A percentile compares a stretch with the other conserved stretches of the same genome.
Conservation (phyloP, 1,140 invertebrate species). For the Piezodorus guildinii region DNA sequence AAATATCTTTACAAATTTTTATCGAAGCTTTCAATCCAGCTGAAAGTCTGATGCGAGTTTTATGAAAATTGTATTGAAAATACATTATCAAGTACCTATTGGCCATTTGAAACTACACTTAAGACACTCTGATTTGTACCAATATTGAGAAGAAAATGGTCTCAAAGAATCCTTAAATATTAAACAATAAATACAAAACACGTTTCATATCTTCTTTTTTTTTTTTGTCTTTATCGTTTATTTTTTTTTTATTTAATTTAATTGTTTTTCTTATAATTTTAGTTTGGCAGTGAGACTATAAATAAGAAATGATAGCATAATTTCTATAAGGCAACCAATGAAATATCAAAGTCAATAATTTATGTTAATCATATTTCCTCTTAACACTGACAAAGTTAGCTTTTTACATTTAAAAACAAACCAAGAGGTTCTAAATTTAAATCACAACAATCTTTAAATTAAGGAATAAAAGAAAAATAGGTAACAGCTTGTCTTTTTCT, state of each 20-base stretch:
- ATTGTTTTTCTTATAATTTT: not conserved
- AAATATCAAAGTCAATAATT: slow-evolving; percentile 12
- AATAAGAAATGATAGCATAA: not conserved
- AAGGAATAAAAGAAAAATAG: not conserved
- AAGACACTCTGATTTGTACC: slow-evolving; percentile 22
- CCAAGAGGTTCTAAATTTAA: not conserved
- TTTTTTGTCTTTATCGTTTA: not conserved
- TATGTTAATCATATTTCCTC: not conserved
- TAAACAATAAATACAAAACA: slow-evolving; percentile 5
- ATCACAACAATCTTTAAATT: not conserved
- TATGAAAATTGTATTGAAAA: slow-evolving; percentile 14
- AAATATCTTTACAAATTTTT: slow-evolving; percentile 1
- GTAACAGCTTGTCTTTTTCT: not conserved
- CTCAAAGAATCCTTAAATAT: not conserved
- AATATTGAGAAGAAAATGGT: slow-evolving; percentile 14
- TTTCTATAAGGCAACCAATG: not conserved
- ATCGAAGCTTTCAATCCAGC: not conserved
- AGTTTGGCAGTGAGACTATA: slow-evolving; percentile 14
- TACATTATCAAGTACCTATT: slow-evolving; percentile 14
- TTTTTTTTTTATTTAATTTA: not conserved
- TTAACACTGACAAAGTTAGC: not conserved
- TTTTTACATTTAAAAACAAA: not conserved
- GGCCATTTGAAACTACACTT: slow-evolving; percentile 10
- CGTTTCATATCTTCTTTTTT: not conserved
- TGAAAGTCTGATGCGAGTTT: slow-evolving; percentile 1